Conservation (phyloP, 1,140 invertebrate species). For the Lordiphosa clarofinis region DNA sequence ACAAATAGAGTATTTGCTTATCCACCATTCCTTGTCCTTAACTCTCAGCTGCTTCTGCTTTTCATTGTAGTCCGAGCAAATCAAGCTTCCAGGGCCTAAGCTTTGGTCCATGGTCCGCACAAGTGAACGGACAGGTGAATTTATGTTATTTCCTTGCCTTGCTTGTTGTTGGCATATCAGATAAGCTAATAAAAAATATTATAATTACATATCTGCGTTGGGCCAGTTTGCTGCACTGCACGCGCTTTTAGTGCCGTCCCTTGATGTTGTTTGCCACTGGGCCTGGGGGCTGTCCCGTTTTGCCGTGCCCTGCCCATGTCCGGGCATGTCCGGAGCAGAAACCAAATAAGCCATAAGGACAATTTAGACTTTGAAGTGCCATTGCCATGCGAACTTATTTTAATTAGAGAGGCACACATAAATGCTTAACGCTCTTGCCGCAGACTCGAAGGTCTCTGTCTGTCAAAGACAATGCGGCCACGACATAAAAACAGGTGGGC, state of each 20-base stretch:
- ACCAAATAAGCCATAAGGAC: conserved; percentile 71
- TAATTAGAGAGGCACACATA: conserved; percentile 74
- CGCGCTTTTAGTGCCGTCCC: conserved; percentile 43
- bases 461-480: conserved; percentile 57
- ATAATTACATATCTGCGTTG: conserved; percentile 71
- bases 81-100: conserved; percentile 34
- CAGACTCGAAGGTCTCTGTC: conserved; percentile 35
- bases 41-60: too few species aligned
- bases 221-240: conserved; percentile 31
- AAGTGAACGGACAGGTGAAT: conserved; percentile 39
- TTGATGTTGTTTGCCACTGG: conserved; percentile 20
- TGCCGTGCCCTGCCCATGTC: too few species aligned
- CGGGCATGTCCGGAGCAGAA: conserved; percentile 27
- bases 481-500: conserved; percentile 61
- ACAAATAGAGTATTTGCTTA: too few species aligned
- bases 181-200: conserved; percentile 80
- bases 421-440: conserved; percentile 63
- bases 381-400: conserved; percentile 77
- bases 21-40: too few species aligned
- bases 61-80: conserved; percentile 14
- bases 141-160: conserved; percentile 67
- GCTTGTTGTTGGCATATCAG: conserved; percentile 63
- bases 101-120: conserved; percentile 7
- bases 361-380: conserved; percentile 77
- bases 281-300: conserved; percentile 7